A percentile compares a stretch with the other conserved stretches of the same genome.
Evolutionary conservation across 1,140 invertebrate genomes (phyloP).

Genomic region (Achatina immaculata): DNA sequence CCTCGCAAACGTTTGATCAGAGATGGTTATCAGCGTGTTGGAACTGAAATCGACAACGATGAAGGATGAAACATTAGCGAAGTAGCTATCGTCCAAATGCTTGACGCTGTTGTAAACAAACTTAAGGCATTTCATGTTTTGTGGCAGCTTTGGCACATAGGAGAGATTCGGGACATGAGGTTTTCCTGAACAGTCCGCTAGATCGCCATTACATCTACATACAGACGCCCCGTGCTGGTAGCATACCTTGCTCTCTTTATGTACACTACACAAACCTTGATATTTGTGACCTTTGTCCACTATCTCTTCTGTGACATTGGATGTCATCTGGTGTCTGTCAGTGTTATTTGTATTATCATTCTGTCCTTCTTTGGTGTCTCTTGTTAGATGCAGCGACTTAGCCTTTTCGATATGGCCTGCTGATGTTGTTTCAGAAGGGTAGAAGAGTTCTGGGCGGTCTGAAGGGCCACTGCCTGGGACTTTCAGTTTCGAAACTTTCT

Average conservation of each 20-base stretch:
- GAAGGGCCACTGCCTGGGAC: too few species aligned
- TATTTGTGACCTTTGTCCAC: too few species aligned
- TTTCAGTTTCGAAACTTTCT: too few species aligned
- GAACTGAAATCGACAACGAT: constrained; percentile 9
- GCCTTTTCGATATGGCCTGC: too few species aligned
- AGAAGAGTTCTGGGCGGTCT: too few species aligned
- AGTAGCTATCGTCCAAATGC: constrained; percentile 19
- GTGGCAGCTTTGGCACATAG: constrained; percentile 12
- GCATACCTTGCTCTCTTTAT: not conserved
- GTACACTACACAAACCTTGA: not conserved
- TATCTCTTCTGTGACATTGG: too few species aligned
- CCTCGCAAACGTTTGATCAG: constrained; percentile 2
- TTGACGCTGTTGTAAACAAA: constrained; percentile 20
- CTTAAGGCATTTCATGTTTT: not conserved
- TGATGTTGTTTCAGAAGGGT: too few species aligned
- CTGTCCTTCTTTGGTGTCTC: too few species aligned
- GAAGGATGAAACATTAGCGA: constrained; percentile 19
- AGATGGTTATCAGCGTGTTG: constrained; percentile 11
- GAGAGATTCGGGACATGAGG: not conserved
- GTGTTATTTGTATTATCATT: too few species aligned
- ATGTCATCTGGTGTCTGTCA: too few species aligned
- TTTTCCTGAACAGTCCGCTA: constrained; percentile 25
- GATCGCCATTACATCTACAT: not conserved
- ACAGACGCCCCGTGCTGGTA: not conserved
- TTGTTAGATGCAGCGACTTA: too few species aligned